A percentile compares a stretch with the other conserved stretches of the same genome.
Evolutionary conservation across 2,797 vertebrate genomes (phyloP).

Genomic region (Numenius phaeopus): DNA sequence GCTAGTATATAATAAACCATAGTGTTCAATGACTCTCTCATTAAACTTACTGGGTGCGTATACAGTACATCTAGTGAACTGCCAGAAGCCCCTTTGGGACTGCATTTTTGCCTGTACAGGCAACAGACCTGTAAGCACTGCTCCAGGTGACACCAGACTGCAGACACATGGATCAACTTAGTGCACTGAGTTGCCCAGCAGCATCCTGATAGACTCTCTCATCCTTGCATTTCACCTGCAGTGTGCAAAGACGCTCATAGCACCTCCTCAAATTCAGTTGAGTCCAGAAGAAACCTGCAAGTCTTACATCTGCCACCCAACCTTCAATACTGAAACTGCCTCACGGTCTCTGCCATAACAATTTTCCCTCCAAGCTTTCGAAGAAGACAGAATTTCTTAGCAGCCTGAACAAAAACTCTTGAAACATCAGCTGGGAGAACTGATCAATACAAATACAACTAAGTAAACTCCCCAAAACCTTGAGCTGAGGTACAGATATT

Average conservation of each 20-base stretch:
- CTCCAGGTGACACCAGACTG: not conserved
- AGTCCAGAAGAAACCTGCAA: not conserved
- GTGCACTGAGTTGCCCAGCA: not conserved
- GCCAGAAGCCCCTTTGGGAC: not conserved
- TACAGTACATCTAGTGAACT: not conserved
- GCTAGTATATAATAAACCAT: not conserved
- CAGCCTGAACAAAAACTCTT: not conserved
- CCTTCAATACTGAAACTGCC: not conserved
- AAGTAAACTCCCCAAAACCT: not conserved
- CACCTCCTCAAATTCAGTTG: not conserved
- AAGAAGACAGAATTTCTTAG: not conserved
- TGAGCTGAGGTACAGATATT: not conserved
- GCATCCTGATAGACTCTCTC: not conserved
- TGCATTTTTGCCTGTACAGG: not conserved
- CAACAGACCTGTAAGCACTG: not conserved
- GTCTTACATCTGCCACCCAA: not conserved
- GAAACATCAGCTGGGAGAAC: not conserved
- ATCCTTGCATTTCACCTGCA: not conserved
- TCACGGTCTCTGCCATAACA: accelerated
- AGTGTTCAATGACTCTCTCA: not conserved
- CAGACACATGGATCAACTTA: not conserved
- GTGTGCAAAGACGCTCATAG: not conserved
- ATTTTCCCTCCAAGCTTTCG: not conserved
- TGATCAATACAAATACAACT: not conserved
- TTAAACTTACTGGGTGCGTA: not conserved